Base-by-base conservation (phyloP, 2,797 vertebrate genomes). In the Zalophus californianus region DNA sequence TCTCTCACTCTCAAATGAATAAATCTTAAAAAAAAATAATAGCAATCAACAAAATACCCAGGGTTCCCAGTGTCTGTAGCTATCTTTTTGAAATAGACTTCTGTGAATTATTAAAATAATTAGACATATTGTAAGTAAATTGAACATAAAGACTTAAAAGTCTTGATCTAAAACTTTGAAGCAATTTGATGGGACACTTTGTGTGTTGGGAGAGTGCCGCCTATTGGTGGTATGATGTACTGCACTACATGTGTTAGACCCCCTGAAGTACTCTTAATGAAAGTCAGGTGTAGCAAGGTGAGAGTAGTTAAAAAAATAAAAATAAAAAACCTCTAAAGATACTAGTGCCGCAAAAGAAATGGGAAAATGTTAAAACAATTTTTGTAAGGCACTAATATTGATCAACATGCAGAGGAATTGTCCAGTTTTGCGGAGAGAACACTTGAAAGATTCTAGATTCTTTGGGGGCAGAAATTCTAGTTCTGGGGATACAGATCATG, bases 121-220 rank as follows among this genome's bases (percentile, higher is more conserved):
- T 60, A 90, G 35, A 86, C 52, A 70, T 78, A 86, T 23, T 75
- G 8, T 68, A 52, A 92, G 25, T 52, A 90, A 95, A 91, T 35
- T 75, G 73, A 70, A 58, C 50, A 44, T n/a, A 77, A 87, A 83
- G 20, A 72, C 56, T 77, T 85, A 77, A 48, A 91, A 91, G n/a
- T 83, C 66, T 84, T 90, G n/a, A 68, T 84, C 41, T 85, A n/a
- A 84, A 96, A 88, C 29, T 58, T 82, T 2, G 23, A 94, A 62
- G 18, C 15, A 75, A 73, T 75, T 91, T 62, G 48, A 20, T 58
- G 38, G 52, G 77, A 29, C 27, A 25, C 7, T 18, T 86, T 18
- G 21, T 50, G 44, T 94, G 86, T 90, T 91, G n/a, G 56, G 60
- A 96, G 91, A 64, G 14, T 50, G 90, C 94, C 92, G 92, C 73